These are phyloP conservation scores for Agonopterix arenella DNA, from an alignment of 2,888 invertebrate genomes.

Conservation along the genomic window DNA sequence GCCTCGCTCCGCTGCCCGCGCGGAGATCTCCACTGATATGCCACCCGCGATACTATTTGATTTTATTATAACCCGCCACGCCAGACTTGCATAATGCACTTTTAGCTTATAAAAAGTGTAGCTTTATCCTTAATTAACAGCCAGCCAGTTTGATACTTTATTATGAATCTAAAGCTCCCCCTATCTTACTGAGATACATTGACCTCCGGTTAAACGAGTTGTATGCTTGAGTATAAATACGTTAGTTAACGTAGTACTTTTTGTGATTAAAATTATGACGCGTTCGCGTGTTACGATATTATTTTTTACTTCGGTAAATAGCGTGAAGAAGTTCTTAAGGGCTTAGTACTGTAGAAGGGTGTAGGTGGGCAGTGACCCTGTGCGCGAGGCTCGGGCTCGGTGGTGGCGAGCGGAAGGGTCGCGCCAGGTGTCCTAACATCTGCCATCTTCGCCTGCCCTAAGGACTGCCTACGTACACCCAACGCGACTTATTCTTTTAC, in stretches of 20 bases:
- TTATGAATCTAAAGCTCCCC: slow-evolving; percentile 31
- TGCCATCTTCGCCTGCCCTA: slow-evolving; percentile 60
- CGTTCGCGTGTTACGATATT: slow-evolving; percentile 60
- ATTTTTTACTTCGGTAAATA: slow-evolving; percentile 46
- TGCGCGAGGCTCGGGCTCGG: slow-evolving; percentile 22
- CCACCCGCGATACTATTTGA: slow-evolving; percentile 48
- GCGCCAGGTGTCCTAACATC: slow-evolving; percentile 72
- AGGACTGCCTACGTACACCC: slow-evolving; percentile 31
- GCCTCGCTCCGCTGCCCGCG: slow-evolving; percentile 61
- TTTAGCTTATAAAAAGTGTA: slow-evolving; percentile 6
- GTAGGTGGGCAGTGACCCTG: slow-evolving; percentile 72
- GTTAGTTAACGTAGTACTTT: slow-evolving; percentile 40
- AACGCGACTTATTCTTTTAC: slow-evolving; percentile 32
- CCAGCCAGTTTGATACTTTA: slow-evolving; percentile 22
- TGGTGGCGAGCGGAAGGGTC: slow-evolving; percentile 64
- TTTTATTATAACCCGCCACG: slow-evolving; percentile 32
- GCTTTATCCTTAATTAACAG: slow-evolving; percentile 17
- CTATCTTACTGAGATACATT: slow-evolving; percentile 34
- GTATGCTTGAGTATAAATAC: slow-evolving; percentile 26
- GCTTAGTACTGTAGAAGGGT: slow-evolving; percentile 41
- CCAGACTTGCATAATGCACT: background rate
- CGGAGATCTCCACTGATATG: slow-evolving; percentile 56
- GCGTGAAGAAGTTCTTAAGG: slow-evolving; percentile 41
- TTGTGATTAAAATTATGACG: slow-evolving; percentile 54
- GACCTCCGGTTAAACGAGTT: slow-evolving; percentile 35